phyloP scores from a whole-genome alignment of 2,113 vertebrate species.

The Glaucomys volans region DNA sequence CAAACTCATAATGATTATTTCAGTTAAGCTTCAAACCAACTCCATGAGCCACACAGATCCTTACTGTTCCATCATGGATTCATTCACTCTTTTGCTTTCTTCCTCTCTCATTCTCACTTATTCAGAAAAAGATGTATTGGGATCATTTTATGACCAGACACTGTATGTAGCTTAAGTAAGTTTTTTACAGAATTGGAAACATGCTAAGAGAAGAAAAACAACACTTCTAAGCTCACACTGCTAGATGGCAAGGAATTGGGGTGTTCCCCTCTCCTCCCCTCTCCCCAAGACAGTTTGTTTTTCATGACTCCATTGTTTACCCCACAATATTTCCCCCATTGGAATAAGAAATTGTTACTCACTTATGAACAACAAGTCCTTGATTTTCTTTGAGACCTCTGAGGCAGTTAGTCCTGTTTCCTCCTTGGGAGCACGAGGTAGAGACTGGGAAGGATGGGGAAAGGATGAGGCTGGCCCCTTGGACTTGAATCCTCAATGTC shows the following conservation, averaged over 20 bases:
- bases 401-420: conserved; percentile 57
- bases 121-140: conserved; percentile 19
- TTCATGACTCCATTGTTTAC: background rate
- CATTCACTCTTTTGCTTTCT: conserved; percentile 11
- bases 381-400: conserved; percentile 16
- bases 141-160: background rate
- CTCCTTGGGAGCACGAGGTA: background rate
- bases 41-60: background rate
- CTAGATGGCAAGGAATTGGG: background rate
- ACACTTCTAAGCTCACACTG: background rate
- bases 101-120: background rate
- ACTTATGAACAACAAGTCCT: conserved; percentile 68
- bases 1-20: conserved; percentile 16
- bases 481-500: background rate
- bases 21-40: conserved; percentile 23
- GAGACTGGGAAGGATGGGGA: background rate
- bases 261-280: too few relatives aligned
- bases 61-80: background rate
- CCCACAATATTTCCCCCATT: background rate
- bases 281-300: background rate
- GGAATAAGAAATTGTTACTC: conserved; percentile 71
- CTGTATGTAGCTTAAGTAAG: background rate
- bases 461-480: background rate
- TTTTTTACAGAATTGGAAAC: conserved; percentile 47
- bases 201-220: conserved; percentile 33